A percentile compares a stretch with the other conserved stretches of the same genome.
Conservation (phyloP, 1,140 invertebrate species). For the Anoplophora glabripennis region DNA sequence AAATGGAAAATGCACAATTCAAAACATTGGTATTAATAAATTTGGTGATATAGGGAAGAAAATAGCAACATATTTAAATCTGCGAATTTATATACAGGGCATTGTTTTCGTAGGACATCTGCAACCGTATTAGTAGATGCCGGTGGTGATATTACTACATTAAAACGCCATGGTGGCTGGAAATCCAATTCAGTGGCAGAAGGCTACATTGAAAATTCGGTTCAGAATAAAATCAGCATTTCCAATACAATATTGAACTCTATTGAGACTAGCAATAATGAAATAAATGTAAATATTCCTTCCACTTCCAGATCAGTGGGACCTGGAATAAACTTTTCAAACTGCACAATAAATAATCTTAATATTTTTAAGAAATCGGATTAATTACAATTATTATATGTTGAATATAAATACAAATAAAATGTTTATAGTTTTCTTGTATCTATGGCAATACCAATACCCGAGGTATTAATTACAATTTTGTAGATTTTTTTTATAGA, state of each 20-base stretch:
- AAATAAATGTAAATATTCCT: no score
- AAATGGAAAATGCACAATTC: conserved; percentile 38
- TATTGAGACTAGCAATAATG: neutral
- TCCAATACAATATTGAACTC: neutral
- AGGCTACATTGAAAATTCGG: conserved; percentile 12
- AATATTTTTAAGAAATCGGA: no score
- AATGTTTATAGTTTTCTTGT: no score
- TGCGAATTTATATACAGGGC: conserved; percentile 41
- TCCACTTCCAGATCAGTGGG: no score
- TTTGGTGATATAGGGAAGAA: conserved; percentile 34
- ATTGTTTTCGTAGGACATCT: conserved; percentile 38
- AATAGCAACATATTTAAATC: conserved; percentile 37
- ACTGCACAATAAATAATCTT: no score
- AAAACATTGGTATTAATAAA: conserved; percentile 39
- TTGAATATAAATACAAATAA: no score
- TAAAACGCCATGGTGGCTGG: conserved; percentile 27
- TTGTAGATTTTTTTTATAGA: no score
- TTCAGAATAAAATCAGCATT: neutral
- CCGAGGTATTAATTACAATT: no score
- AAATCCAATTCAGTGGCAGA: conserved; percentile 21
- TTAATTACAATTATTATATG: no score
- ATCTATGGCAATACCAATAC: no score
- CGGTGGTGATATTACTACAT: conserved; percentile 30
- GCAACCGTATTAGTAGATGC: conserved; percentile 36
- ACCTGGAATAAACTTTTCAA: no score